Base-by-base conservation (phyloP, 2,113 vertebrate species). In the Pteruthius melanotis region DNA sequence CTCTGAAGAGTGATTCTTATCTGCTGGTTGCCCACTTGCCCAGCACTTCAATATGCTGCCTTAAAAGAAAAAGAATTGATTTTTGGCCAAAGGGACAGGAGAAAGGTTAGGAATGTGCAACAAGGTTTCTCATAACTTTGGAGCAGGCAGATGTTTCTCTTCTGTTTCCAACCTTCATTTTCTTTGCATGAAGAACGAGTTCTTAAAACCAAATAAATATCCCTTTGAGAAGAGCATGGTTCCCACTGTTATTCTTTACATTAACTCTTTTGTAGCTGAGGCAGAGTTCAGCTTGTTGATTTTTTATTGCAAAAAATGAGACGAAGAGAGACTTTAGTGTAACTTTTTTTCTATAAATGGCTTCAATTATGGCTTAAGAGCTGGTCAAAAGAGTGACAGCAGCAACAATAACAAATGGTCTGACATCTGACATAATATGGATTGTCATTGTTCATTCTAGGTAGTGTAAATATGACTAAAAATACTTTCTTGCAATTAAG, bases 151-250 rank as follows among this genome's bases (percentile, higher is more conserved):
- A 98, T 97, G 97, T 97, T 97, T 97, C 96, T 97, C 93, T 98
- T 98, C 97, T 98, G 96, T 83, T 97, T 98, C 96, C 89, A 97
- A 94, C 97, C 96, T 98, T 95, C 94, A 93, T 95, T 97, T 98
- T 97, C 97, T 97, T 96, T 97, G 81, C 91, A 92, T 93, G 92
- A 96, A 95, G 96, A 97, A 94, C 30, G 66, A 97, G 93, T 94
- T 97, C 91, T 95, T 95, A 95, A 97, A 97, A 91, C 94, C 87
- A 97, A 98, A 97, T 97, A 97, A 97, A 97, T 97, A 97, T 81
- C 82, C 70, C 70, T 95, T 95, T 93, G 90, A 94, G 91, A 92
- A 95, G 95, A 87, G 89, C 89, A 9, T 63, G 93, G 59, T 40
- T 95, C 57, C 74, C 30, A 61, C n/a, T 95, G 78, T 95, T 97